A percentile compares a stretch with the other conserved stretches of the same genome.
phyloP scores from a whole-genome alignment of 2,888 invertebrate species.

The Nephrotoma appendiculata region DNA sequence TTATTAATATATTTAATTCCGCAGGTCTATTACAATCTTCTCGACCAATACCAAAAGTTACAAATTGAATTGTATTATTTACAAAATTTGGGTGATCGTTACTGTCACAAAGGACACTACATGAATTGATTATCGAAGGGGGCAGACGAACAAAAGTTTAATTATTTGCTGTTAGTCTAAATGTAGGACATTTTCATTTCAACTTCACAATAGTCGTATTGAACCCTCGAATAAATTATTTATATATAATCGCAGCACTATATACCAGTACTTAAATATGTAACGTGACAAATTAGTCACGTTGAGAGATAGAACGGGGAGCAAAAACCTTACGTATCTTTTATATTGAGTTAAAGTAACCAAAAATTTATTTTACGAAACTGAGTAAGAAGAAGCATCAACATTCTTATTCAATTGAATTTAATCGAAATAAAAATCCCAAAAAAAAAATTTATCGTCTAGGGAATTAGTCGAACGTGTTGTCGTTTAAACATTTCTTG shows the following conservation, averaged over 20 bases:
- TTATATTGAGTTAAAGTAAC: neutral
- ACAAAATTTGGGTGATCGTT: constrained; percentile 9
- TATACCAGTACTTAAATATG: neutral
- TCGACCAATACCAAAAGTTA: constrained; percentile 12
- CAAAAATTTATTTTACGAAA: neutral
- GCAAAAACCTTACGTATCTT: neutral
- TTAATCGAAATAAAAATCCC: neutral
- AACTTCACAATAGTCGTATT: neutral
- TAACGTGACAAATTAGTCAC: neutral
- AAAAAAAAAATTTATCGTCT: neutral
- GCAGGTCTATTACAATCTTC: constrained; percentile 10
- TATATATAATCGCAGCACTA: neutral
- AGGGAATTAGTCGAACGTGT: constrained; percentile 2
- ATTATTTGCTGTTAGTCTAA: neutral
- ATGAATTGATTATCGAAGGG: neutral
- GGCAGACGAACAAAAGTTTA: neutral
- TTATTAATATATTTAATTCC: neutral
- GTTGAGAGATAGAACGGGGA: neutral
- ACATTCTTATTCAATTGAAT: neutral
- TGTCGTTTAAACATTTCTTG: constrained; percentile 1
- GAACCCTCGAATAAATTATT: neutral
- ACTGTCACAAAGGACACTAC: neutral
- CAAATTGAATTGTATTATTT: constrained; percentile 12
- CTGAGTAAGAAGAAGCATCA: neutral
- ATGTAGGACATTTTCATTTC: neutral